These are phyloP conservation scores for Penaeus monodon DNA, from an alignment of 2,888 invertebrate genomes.

Conservation along the genomic window DNA sequence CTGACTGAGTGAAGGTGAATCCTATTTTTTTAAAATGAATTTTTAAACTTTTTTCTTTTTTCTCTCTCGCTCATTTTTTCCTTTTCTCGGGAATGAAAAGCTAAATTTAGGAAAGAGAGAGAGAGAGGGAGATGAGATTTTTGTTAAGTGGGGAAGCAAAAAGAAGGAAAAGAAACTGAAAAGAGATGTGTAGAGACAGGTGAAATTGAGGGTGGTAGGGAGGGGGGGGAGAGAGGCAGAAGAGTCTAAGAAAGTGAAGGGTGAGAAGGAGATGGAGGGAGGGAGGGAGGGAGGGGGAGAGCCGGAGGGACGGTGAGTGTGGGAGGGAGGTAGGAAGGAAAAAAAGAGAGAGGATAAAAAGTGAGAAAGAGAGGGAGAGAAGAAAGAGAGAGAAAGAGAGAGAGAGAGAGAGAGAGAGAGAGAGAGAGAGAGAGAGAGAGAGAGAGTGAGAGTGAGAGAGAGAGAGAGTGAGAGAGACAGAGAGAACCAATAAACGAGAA, in stretches of 20 bases:
- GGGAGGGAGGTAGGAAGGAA: slow-evolving; percentile 9
- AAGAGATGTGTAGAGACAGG: neutral
- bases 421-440: too few species aligned
- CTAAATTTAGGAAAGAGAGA: too few species aligned
- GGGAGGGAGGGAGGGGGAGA: neutral
- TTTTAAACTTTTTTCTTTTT: too few species aligned
- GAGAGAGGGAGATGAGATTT: neutral
- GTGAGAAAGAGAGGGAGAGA: slow-evolving; percentile 36
- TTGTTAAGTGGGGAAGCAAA: neutral
- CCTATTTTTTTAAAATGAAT: too few species aligned
- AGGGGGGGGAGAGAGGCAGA: neutral
- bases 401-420: too few species aligned
- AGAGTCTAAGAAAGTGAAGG: neutral
- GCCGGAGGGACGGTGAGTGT: neutral
- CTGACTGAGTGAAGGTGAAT: too few species aligned
- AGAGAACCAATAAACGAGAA: too few species aligned
- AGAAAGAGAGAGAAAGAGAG: slow-evolving; percentile 50
- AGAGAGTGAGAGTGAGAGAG: too few species aligned
- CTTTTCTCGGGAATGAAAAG: too few species aligned
- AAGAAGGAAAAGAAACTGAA: neutral
- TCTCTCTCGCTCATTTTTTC: too few species aligned
- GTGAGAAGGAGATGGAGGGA: neutral
- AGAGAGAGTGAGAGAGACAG: too few species aligned
- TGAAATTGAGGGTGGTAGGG: neutral
- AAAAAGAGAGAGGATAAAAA: slow-evolving; percentile 9